Base-by-base conservation (phyloP, 2,113 vertebrate genomes). In the Tympanuchus pallidicinctus region DNA sequence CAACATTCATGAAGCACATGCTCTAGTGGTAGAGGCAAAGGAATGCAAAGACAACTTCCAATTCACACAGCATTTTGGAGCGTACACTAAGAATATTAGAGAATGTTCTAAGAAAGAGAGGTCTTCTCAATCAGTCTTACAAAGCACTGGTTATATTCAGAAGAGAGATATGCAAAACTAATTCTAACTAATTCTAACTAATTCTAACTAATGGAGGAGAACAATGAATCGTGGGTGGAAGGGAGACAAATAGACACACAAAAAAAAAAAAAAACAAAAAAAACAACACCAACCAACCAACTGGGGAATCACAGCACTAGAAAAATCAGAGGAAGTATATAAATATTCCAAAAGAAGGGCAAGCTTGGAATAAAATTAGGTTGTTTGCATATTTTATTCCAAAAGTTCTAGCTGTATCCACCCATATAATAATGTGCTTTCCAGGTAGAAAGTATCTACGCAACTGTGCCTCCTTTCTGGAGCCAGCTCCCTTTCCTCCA, bases 391-490 rank as follows among this genome's bases (percentile, higher is more conserved):
- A 45, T 87, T 86, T 85, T 71, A 59, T 90, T 89, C 86, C 83
- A 89, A 79, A 90, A 92, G 21, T 60, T 91, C 78, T 67, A 63
- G 15, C 45, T 82, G 13, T 80, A 94, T 73, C 89, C 94, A 96
- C 84, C 92, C 94, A 85, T 80, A 52, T 11, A 40, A 60, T 95
- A 88, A 94, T 94, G 91, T 71, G 56, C 91, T 94, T 96, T 96
- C 92, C 94, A 94, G 95, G 96, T 96, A 96, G 92, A 94, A 73
- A 25, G 40, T 24, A 82, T 91, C 67, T 85, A 42, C 84, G 66
- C 74, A 73, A 30, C 83, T 89, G 32, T 71, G 79, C n/a, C 19
- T 92, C 67, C 67, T 89, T 70, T 36, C 59, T 27, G 82, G 80
- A 92, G 56, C 42, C 83, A 66, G 74, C 66, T 64, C 61, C 17